phyloP scores from a whole-genome alignment of 2,888 invertebrate species.

The Melinopterus prodromus region DNA sequence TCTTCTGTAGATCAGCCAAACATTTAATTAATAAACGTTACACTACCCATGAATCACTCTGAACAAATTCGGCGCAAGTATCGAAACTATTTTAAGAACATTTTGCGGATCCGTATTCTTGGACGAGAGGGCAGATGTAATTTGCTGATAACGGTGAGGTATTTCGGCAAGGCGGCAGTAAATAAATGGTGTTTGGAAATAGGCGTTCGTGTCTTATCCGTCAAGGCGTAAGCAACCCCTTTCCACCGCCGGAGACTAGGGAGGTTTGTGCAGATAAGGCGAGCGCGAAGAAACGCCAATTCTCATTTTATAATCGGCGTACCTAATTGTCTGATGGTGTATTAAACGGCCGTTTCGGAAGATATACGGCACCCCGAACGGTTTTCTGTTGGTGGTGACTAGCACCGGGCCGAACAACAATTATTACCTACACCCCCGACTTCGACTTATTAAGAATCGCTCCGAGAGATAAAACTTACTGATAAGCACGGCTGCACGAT shows the following conservation, averaged over 20 bases:
- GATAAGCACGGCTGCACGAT: neutral
- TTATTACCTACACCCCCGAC: neutral
- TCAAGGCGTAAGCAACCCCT: neutral
- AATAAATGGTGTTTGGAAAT: constrained; percentile 4
- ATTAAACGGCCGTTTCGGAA: neutral
- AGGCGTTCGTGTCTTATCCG: neutral
- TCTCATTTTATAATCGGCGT: neutral
- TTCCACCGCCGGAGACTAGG: neutral
- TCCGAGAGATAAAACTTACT: neutral
- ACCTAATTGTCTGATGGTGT: neutral
- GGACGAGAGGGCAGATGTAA: neutral
- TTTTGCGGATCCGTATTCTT: neutral
- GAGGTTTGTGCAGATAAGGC: neutral
- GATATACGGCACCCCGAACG: neutral
- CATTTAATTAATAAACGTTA: neutral
- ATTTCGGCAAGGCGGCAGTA: neutral
- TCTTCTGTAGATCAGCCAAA: neutral
- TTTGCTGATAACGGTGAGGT: neutral
- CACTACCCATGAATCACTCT: neutral
- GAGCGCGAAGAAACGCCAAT: neutral
- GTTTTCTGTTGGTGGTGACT: neutral
- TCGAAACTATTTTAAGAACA: neutral
- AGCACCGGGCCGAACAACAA: neutral
- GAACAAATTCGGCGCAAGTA: neutral
- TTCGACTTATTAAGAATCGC: neutral